Percentiles rank a stretch among this genome's conserved stretches.
Evolutionary conservation across 2,888 invertebrate genomes (phyloP).

Genomic region (Rhagonycha lutea): DNA sequence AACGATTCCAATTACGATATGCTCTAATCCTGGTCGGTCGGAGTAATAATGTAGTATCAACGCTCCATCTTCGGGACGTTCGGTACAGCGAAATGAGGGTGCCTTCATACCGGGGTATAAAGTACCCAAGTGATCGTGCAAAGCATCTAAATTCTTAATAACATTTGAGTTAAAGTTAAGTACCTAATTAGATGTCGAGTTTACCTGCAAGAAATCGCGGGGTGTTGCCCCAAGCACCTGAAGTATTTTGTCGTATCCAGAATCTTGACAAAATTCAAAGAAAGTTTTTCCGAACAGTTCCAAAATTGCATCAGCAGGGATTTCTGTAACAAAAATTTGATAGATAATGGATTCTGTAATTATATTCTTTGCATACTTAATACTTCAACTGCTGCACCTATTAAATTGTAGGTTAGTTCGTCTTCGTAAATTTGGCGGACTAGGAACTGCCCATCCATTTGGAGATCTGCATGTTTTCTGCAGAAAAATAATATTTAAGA

Average conservation of each 20-base stretch:
- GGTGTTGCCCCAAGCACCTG: conserved; percentile 94
- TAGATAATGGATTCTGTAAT: conserved; percentile 48
- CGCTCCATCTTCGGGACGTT: conserved; percentile 85
- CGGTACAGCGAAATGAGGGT: conserved; percentile 94
- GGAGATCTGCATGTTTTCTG: conserved; percentile 90
- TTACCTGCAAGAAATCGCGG: conserved; percentile 89
- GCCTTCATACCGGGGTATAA: conserved; percentile 94
- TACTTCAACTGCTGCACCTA: conserved; percentile 88
- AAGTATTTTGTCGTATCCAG: conserved; percentile 94
- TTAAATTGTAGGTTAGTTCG: conserved; percentile 91
- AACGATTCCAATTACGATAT: conserved; percentile 96
- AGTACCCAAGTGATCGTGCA: conserved; percentile 93
- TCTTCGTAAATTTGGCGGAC: conserved; percentile 95
- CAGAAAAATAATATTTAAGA: conserved; percentile 39
- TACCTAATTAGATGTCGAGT: background rate
- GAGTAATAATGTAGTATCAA: conserved; percentile 94
- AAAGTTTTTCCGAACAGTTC: conserved; percentile 93
- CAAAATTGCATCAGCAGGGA: conserved; percentile 86
- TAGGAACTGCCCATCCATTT: conserved; percentile 94
- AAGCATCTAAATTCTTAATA: conserved; percentile 87
- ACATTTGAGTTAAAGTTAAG: background rate
- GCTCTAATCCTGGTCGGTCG: conserved; percentile 89
- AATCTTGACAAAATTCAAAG: conserved; percentile 95
- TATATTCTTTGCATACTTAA: conserved; percentile 66
- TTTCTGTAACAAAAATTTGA: conserved; percentile 63